These are phyloP conservation scores for Tenthredo mesomela DNA, from an alignment of 2,888 invertebrate genomes.

Conservation along the genomic window DNA sequence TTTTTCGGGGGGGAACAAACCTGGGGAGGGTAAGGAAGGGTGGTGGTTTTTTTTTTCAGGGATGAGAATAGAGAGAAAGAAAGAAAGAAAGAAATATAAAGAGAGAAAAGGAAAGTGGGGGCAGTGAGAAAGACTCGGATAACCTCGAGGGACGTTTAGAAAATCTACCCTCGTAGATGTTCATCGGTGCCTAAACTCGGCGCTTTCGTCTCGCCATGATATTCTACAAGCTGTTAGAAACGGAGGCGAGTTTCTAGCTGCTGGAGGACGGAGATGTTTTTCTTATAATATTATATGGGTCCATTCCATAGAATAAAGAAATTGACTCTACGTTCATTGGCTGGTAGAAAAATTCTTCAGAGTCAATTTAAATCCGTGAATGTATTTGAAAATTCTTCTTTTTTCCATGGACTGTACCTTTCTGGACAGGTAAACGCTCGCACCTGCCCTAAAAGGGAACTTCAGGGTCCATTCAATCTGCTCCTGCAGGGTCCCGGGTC, in stretches of 20 bases:
- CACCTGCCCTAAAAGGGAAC: conserved; percentile 48
- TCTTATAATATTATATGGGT: not conserved
- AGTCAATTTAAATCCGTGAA: not conserved
- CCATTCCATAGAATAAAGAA: not conserved
- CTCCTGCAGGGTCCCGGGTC: conserved; percentile 3
- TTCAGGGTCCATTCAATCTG: conserved; percentile 48
- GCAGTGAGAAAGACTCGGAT: not conserved
- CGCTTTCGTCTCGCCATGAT: conserved; percentile 3
- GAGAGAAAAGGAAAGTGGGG: not conserved
- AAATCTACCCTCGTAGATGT: conserved; percentile 46
- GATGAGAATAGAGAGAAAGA: conserved; percentile 5
- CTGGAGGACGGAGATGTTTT: not conserved
- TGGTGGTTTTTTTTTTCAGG: not conserved
- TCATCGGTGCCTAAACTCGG: conserved; percentile 35
- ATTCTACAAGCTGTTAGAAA: not conserved
- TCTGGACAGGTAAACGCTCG: conserved; percentile 44
- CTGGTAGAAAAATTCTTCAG: no score
- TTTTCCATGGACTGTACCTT: conserved; percentile 37
- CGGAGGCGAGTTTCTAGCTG: not conserved
- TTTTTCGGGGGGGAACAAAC: not conserved
- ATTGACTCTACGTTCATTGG: not conserved
- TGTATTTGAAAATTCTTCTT: not conserved
- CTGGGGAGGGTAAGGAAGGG: not conserved
- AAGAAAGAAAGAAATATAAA: not conserved
- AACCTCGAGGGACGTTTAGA: conserved; percentile 37